Percentiles rank a stretch among this genome's conserved stretches.
Conservation (phyloP, 2,888 invertebrate species). For the Silvanus unidentatus region DNA sequence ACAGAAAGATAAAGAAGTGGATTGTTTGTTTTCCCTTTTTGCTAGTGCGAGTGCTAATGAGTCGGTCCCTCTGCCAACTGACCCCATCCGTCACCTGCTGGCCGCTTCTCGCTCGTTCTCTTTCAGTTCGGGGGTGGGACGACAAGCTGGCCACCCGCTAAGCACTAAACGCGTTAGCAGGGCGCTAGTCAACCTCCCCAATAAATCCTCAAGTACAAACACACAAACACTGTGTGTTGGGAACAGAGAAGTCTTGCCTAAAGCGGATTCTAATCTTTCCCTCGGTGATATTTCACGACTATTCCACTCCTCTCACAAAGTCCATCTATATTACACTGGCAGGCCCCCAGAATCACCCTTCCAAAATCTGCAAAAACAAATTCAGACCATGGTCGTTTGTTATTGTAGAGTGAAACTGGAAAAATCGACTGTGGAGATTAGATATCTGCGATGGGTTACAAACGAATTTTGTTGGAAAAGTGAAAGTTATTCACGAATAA, state of each 20-base stretch:
- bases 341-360: too few species aligned
- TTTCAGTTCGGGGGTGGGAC: conserved; percentile 24
- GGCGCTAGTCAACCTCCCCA: conserved; percentile 36
- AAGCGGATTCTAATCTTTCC: conserved; percentile 46
- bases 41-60: conserved; percentile 36
- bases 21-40: too few species aligned
- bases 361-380: too few species aligned
- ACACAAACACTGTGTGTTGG: conserved; percentile 33
- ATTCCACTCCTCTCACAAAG: conserved; percentile 22
- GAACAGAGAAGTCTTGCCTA: conserved; percentile 8
- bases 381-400: too few species aligned
- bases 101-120: too few species aligned
- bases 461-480: too few species aligned
- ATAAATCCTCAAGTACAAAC: conserved; percentile 44
- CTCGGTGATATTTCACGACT: conserved; percentile 43
- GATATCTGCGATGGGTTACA: too few species aligned
- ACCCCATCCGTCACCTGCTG: conserved; percentile 41
- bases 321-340: conserved; percentile 31
- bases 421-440: too few species aligned
- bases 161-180: conserved; percentile 43
- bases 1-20: too few species aligned
- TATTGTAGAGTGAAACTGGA: too few species aligned
- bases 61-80: conserved; percentile 29
- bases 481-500: too few species aligned
- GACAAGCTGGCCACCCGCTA: conserved; percentile 37